Evolutionary conservation across 2,113 vertebrate species (phyloP).

Genomic region (Vulpes ferrilata): DNA sequence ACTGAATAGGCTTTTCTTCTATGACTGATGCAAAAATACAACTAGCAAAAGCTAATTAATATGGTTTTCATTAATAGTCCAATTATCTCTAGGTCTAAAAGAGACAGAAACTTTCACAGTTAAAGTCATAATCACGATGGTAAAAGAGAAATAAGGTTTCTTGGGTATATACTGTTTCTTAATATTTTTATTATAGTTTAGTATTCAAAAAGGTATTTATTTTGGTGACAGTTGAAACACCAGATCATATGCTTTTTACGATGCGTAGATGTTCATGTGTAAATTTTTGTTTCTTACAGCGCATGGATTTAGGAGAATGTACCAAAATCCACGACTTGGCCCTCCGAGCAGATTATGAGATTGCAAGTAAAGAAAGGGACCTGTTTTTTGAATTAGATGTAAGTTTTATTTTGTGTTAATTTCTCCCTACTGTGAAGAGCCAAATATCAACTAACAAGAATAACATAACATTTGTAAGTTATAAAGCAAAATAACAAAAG

Average conservation of each 20-base stretch:
- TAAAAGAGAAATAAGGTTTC: neutral
- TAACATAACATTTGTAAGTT: conserved; percentile 23
- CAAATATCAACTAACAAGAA: conserved; percentile 16
- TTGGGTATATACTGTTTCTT: neutral
- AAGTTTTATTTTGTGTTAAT: conserved; percentile 86
- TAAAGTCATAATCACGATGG: neutral
- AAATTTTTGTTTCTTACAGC: conserved; percentile 86
- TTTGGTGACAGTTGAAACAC: neutral
- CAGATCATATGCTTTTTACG: conserved; percentile 25
- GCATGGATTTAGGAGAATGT: conserved; percentile 99
- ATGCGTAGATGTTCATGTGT: neutral
- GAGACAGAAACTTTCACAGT: neutral
- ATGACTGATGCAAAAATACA: neutral
- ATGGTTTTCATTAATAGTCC: neutral
- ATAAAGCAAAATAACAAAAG: neutral
- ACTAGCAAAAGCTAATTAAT: neutral
- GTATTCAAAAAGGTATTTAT: neutral
- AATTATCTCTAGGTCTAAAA: neutral
- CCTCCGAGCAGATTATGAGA: conserved; percentile 98
- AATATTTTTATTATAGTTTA: conserved; percentile 4
- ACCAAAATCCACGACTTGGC: conserved; percentile 99
- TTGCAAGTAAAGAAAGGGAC: conserved; percentile 98
- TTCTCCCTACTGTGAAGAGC: conserved; percentile 32
- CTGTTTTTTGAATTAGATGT: conserved; percentile 99
- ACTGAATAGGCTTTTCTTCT: neutral